A percentile compares a stretch with the other conserved stretches of the same genome.
phyloP scores from a whole-genome alignment of 2,113 vertebrate genomes.

The Bothrops jararaca region DNA sequence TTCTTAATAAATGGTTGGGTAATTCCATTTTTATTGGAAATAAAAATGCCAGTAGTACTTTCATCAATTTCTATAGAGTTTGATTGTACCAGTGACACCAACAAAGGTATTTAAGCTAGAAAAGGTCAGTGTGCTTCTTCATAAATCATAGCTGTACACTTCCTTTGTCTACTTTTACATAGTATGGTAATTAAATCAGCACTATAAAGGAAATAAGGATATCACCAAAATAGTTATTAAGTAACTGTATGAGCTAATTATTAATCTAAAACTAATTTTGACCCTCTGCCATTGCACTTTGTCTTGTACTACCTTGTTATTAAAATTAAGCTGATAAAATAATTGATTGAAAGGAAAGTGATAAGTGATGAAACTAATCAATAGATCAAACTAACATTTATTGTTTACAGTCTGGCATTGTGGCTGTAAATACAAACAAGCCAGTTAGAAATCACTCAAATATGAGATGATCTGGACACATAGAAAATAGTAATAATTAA shows the following conservation, averaged over 20 bases:
- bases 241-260: conserved; percentile 60
- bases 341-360: conserved; percentile 56
- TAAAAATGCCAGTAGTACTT: conserved; percentile 32
- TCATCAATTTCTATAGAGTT: conserved; percentile 50
- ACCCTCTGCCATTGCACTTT: conserved; percentile 54
- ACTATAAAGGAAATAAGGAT: conserved; percentile 62
- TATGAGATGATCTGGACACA: conserved; percentile 48
- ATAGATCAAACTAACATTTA: conserved; percentile 57
- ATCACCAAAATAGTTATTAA: conserved; percentile 55
- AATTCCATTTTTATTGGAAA: conserved; percentile 31
- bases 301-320: conserved; percentile 58
- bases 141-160: conserved; percentile 60
- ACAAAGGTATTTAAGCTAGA: conserved; percentile 59
- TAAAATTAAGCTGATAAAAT: conserved; percentile 65
- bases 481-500: conserved; percentile 23
- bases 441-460: conserved; percentile 54
- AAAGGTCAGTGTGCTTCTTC: conserved; percentile 63
- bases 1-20: conserved; percentile 45
- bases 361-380: conserved; percentile 62
- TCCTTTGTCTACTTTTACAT: conserved; percentile 58
- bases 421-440: conserved; percentile 46
- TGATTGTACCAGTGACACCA: conserved; percentile 45
- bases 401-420: conserved; percentile 53
- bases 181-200: conserved; percentile 59
- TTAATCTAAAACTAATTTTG: conserved; percentile 64